phyloP scores from a whole-genome alignment of 92 coral and sea anemone genomes.

The Epizoanthus ramosus region DNA sequence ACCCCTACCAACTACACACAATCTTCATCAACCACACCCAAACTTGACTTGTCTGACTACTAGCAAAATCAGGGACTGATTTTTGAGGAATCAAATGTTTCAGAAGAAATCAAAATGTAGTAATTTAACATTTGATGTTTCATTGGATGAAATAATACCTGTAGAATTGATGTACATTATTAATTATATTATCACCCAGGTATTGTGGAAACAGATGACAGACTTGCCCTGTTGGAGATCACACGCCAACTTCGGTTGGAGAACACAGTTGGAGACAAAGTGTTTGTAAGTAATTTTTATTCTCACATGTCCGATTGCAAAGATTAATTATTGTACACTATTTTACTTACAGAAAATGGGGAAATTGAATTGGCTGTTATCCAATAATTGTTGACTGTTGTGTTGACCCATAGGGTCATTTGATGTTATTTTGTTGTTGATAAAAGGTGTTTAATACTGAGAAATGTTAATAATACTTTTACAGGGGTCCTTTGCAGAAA shows the following conservation, averaged over 20 bases:
- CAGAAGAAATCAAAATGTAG: neutral
- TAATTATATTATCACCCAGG: conserved; percentile 49
- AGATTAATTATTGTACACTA: too few relatives aligned
- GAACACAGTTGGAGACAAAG: conserved; percentile 96
- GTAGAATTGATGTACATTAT: too few relatives aligned
- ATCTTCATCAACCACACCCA: too few relatives aligned
- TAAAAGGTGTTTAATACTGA: neutral
- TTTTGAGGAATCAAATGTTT: neutral
- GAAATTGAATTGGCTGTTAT: too few relatives aligned
- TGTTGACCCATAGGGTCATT: too few relatives aligned
- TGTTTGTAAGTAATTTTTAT: conserved; percentile 76
- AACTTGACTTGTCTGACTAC: too few relatives aligned
- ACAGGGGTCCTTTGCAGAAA: conserved; percentile 97
- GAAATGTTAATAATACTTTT: neutral
- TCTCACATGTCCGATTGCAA: neutral
- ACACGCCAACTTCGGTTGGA: conserved; percentile 94
- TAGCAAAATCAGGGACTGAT: too few relatives aligned
- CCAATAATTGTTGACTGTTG: too few relatives aligned
- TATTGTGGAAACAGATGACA: conserved; percentile 93
- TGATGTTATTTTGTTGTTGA: neutral
- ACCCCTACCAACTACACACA: too few relatives aligned
- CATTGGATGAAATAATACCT: neutral
- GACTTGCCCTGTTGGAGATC: conserved; percentile 87
- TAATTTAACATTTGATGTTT: too few relatives aligned
- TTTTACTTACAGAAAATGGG: too few relatives aligned